These are phyloP conservation scores for Pantherophis guttatus DNA, from an alignment of 2,113 vertebrate species.

Conservation along the genomic window DNA sequence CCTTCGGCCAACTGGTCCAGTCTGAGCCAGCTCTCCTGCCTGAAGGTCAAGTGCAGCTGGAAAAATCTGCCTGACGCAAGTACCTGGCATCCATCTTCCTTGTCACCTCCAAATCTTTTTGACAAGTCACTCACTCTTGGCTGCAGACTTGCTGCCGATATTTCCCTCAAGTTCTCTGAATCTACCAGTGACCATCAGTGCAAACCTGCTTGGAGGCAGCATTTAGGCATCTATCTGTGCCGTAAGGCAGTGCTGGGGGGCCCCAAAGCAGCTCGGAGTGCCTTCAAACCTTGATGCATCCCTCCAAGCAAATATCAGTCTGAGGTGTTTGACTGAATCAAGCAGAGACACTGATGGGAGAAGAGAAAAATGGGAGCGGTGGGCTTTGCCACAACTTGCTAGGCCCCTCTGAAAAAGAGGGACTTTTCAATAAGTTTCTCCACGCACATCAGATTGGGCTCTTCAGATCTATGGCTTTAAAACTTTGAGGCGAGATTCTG, in stretches of 20 bases:
- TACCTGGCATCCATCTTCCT: background rate
- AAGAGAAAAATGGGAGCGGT: too few species aligned
- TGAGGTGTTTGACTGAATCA: accelerated
- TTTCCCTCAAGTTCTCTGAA: constrained; percentile 23
- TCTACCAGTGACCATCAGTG: background rate
- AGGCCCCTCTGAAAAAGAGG: background rate
- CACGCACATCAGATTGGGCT: accelerated
- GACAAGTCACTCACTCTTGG: background rate
- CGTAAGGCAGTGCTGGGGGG: background rate
- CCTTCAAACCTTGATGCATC: background rate
- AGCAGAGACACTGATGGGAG: background rate
- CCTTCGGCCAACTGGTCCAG: constrained; percentile 3
- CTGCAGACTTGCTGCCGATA: background rate
- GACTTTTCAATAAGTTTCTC: background rate
- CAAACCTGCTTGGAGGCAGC: background rate
- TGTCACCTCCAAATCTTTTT: accelerated
- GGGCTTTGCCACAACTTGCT: background rate
- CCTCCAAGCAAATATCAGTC: background rate
- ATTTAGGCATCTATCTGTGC: constrained; percentile 10
- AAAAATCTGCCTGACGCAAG: background rate
- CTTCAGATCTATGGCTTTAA: too few species aligned
- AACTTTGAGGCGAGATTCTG: background rate
- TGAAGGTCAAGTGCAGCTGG: background rate
- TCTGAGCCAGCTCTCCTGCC: background rate
- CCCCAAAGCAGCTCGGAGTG: background rate